These are phyloP conservation scores for Pediacus dermestoides DNA, from an alignment of 2,888 invertebrate species.

Conservation along the genomic window DNA sequence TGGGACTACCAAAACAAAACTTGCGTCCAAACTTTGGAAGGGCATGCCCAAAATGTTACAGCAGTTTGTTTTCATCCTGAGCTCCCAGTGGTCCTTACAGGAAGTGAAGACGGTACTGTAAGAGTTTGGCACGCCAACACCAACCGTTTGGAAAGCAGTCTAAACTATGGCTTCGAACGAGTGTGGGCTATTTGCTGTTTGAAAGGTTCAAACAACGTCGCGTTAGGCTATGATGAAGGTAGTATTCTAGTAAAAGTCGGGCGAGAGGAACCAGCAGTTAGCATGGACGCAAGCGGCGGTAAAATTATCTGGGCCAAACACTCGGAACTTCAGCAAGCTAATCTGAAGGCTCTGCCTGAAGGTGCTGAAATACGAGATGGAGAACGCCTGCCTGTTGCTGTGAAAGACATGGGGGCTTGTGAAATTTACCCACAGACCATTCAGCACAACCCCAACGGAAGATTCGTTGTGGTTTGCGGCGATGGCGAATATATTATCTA, in stretches of 20 bases:
- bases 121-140: constrained; percentile 99
- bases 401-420: constrained; percentile 99
- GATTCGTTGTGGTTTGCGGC: constrained; percentile 92
- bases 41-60: constrained; percentile 94
- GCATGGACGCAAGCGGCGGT: constrained; percentile 97
- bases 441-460: constrained; percentile 96
- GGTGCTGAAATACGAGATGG: constrained; percentile 81
- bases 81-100: constrained; percentile 79
- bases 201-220: constrained; percentile 94
- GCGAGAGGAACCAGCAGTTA: constrained; percentile 97
- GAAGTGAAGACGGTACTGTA: constrained; percentile 97
- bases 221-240: constrained; percentile 95
- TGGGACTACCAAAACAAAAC: constrained; percentile 99
- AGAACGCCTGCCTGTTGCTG: constrained; percentile 86
- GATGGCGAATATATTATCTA: constrained; percentile 99
- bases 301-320: constrained; percentile 99
- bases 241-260: constrained; percentile 89
- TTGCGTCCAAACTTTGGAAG: constrained; percentile 96
- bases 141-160: constrained; percentile 90
- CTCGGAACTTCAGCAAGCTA: constrained; percentile 96
- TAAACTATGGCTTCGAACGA: constrained; percentile 97
- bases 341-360: constrained; percentile 80
- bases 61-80: constrained; percentile 98
- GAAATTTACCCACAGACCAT: constrained; percentile 99
- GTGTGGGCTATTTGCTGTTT: constrained; percentile 96